Base-by-base conservation (phyloP, 1,140 invertebrate genomes). In the Neodiprion lecontei region DNA sequence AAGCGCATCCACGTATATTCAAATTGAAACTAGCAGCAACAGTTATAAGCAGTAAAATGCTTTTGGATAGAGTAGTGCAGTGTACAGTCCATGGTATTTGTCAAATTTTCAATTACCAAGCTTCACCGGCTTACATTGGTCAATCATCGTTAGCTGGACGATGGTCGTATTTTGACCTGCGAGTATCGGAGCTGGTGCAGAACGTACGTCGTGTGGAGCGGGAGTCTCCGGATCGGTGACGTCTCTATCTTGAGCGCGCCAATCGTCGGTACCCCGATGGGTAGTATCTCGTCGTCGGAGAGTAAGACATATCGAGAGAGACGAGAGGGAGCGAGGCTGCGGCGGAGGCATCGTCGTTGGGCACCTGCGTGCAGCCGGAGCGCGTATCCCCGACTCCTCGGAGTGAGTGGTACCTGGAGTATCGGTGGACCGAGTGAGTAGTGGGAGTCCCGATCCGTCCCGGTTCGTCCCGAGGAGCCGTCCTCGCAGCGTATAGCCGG, bases 401-500 rank as follows among this genome's bases (percentile, higher is more conserved):
- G 76, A 69, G 78, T 72, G 77, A 81, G 79, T 81, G 77, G 77
- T 67, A 48, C 79, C 72, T 79, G 75, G 76, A 67, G 72, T 67
- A 76, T 75, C 78, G 79, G 80, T 40, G 28, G 28, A 40, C 28
- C 28, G 28, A 5, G 66, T 79, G 78, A 75, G 86, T 87, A 88
- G 86, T 87, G 86, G 87, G 86, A 88, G 86, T 84, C 79, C 78
- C 76, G 78, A 78, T 77, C 83, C 83, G 82, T 61, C 53, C 53
- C 53, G 53, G 53, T 61, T 61, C 53, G 53, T 61, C 53, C 53
- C 53, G 53, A 61, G 28, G 5, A 40, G 53, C 53, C 53, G 53
- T 61, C 53, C 53, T 61, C 53, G 53, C 53, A 5, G 53, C 53
- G 53, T 61, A 61, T 85, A 87, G 79, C 80, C 78, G 71, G 77